phyloP scores from a whole-genome alignment of 2,797 vertebrate species.

The Manis pentadactyla region DNA sequence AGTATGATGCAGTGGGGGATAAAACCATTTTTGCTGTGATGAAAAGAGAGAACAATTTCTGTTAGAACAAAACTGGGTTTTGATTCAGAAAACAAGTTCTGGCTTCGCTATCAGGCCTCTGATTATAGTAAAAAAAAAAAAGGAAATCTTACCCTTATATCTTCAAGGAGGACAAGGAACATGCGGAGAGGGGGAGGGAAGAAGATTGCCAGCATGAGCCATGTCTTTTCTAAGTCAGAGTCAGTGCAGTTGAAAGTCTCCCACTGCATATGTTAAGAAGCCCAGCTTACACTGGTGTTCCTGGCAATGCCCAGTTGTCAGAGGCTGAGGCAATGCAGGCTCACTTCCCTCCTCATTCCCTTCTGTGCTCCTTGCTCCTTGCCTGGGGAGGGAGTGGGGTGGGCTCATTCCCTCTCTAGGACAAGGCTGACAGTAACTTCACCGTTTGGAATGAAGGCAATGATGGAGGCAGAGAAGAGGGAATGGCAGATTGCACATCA shows the following conservation, averaged over 20 bases:
- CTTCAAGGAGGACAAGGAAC: not conserved
- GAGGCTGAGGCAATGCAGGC: not conserved
- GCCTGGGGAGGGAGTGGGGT: not conserved
- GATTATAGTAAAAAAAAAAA: not conserved
- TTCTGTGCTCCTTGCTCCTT: not conserved
- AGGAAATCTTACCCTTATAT: not conserved
- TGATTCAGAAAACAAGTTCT: conserved; percentile 1
- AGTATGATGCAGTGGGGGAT: not conserved
- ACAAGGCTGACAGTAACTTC: not conserved
- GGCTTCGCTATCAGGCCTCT: not conserved
- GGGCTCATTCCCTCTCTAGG: not conserved
- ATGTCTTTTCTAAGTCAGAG: not conserved
- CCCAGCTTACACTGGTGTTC: not conserved
- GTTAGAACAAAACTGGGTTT: not conserved
- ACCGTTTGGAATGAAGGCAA: not conserved
- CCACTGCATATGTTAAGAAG: not conserved
- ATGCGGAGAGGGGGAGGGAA: not conserved
- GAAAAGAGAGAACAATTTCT: not conserved
- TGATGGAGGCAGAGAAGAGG: not conserved
- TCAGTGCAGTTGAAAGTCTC: not conserved
- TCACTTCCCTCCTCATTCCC: not conserved
- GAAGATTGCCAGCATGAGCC: not conserved
- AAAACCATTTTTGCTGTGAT: not conserved
- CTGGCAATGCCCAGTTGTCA: not conserved
- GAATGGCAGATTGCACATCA: not conserved